Evolutionary conservation across 2,113 vertebrate genomes (phyloP), one percentile per base, ranked within the genome.

Genomic region (Tenebrosternarchus preto): DNA sequence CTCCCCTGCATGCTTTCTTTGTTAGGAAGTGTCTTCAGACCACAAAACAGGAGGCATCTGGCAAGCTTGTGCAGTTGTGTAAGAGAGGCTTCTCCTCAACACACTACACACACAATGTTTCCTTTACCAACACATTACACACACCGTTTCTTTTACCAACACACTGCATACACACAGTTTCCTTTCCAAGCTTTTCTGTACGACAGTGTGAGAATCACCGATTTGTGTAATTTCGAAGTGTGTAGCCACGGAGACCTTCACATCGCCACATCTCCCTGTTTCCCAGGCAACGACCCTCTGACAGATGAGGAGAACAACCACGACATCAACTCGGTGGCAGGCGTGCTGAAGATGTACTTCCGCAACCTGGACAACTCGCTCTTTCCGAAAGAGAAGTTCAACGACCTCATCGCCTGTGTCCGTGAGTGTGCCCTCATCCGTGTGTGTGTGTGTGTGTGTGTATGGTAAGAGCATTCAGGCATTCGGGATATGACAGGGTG

Each of bases 341-440:
- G 98, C 20, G 97, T 98, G 85, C 90, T 99, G 88, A 99, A 98
- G 92, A 96, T 98, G 80, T 98, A 98, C 92, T 99, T 98, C 93
- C 93, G 98, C 81, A 96, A 96, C 85, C 91, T 99, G 92, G 97
- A 98, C 93, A 99, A 98, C 88, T 95, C 98, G 66, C 93, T 99
- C 91, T 98, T 99, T 93, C 96, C 98, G 89, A 98, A 96, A 93
- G 97, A 98, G 87, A 92, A 96, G 90, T 99, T 99, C 90, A 98
- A 97, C 81, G 98, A 99, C 94, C 95, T 99, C 86, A 95, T 99
- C 91, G 95, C 95, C 92, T 96, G 96, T 87, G 92, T 98, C 93
- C 94, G 97, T 98, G 94, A 97, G 98, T 98, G 57, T 74, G 25
- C 77, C 20, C 25, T 63, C 55, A 27, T 55, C 33, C 17, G 3